Conservation (phyloP, 2,113 vertebrate genomes). For the Phyllostomus discolor region DNA sequence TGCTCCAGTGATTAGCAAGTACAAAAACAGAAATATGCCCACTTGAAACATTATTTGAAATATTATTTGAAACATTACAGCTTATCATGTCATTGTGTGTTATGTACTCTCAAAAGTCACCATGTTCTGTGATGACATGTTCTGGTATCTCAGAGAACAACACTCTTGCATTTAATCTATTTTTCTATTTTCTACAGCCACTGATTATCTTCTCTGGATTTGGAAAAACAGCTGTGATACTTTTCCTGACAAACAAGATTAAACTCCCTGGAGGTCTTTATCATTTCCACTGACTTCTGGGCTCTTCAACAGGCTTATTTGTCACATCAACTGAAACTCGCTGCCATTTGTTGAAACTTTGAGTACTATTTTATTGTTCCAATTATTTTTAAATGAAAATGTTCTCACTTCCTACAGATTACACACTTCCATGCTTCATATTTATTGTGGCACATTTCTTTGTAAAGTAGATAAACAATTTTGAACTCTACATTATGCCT, state of each 20-base stretch:
- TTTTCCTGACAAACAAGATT: slow-evolving; percentile 76
- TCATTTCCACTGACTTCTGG: slow-evolving; percentile 47
- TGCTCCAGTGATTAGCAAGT: background rate
- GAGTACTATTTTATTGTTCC: slow-evolving; percentile 23
- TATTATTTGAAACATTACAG: no score
- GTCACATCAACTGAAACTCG: slow-evolving; percentile 46
- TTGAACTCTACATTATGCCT: slow-evolving; percentile 15
- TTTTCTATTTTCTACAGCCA: slow-evolving; percentile 44
- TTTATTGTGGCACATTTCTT: slow-evolving; percentile 19
- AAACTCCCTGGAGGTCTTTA: slow-evolving; percentile 56
- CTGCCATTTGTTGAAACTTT: slow-evolving; percentile 29
- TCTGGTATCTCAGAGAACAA: background rate
- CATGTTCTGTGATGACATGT: rapidly evolving
- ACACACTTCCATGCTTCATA: background rate
- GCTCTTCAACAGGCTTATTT: slow-evolving; percentile 26
- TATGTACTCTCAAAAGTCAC: background rate
- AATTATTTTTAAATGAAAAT: slow-evolving; percentile 65
- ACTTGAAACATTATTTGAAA: rapidly evolving
- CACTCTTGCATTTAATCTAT: slow-evolving; percentile 38
- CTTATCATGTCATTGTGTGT: background rate
- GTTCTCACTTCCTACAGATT: background rate
- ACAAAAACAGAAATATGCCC: background rate
- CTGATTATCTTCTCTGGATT: slow-evolving; percentile 66
- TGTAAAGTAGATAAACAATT: slow-evolving; percentile 48
- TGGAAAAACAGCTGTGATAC: slow-evolving; percentile 71